Conservation (phyloP, 2,797 vertebrate species). For the Aviceda cuculoides region DNA sequence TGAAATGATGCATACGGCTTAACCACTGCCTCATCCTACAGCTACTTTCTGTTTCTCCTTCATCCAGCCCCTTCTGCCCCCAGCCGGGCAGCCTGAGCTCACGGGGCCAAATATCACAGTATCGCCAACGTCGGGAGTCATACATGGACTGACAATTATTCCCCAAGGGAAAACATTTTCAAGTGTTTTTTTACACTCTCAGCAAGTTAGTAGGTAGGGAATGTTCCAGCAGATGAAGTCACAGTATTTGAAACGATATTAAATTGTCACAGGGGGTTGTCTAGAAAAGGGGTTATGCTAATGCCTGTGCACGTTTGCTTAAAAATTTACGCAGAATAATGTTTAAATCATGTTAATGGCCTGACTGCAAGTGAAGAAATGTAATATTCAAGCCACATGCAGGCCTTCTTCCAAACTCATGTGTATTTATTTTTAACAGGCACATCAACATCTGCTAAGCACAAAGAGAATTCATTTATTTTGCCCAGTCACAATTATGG, state of each 20-base stretch:
- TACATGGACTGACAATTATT: background rate
- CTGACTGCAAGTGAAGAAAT: background rate
- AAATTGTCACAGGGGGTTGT: background rate
- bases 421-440: background rate
- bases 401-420: background rate
- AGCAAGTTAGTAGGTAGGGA: background rate
- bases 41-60: background rate
- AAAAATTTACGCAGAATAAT: background rate
- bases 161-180: background rate
- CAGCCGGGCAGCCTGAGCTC: background rate
- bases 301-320: background rate
- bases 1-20: background rate
- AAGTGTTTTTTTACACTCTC: background rate
- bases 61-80: background rate
- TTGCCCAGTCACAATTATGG: background rate
- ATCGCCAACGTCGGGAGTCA: background rate
- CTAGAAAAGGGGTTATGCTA: background rate
- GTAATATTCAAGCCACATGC: background rate
- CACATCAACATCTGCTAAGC: background rate
- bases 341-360: conserved; percentile 26
- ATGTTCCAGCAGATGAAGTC: background rate
- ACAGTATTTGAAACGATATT: background rate
- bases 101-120: background rate
- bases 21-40: background rate
- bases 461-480: background rate